A percentile compares a stretch with the other conserved stretches of the same genome.
Evolutionary conservation across 2,797 vertebrate genomes (phyloP).

Genomic region (Girardinus metallicus): DNA sequence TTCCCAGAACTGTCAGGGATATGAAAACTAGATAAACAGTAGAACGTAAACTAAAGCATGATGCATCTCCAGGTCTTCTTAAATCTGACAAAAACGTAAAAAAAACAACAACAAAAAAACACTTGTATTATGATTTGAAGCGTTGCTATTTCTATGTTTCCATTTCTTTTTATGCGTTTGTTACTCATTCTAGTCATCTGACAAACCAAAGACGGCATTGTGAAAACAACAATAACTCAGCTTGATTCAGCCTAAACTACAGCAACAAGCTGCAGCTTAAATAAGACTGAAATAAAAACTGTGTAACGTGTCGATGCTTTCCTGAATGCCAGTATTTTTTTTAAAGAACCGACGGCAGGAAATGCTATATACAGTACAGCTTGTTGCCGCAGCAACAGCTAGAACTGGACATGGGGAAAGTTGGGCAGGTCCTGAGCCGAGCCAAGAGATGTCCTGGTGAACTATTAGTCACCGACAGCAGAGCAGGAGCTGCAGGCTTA

Average conservation of each 20-base stretch:
- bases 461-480: slow-evolving; percentile 66
- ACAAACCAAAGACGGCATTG: not conserved
- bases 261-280: not conserved
- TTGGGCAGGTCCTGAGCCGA: slow-evolving; percentile 56
- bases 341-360: slow-evolving; percentile 43
- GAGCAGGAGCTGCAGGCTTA: slow-evolving; percentile 26
- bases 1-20: too few species aligned
- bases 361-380: slow-evolving; percentile 65
- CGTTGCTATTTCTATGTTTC: not conserved
- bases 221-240: not conserved
- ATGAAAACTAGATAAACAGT: not conserved
- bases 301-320: not conserved
- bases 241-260: not conserved
- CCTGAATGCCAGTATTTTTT: slow-evolving; percentile 2
- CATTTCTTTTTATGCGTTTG: not conserved
- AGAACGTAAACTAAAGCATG: not conserved
- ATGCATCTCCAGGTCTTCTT: not conserved
- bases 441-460: slow-evolving; percentile 54
- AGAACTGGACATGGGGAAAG: slow-evolving; percentile 68
- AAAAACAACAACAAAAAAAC: not conserved
- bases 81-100: not conserved
- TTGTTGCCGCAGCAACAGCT: slow-evolving; percentile 79
- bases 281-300: not conserved
- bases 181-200: not conserved
- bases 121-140: not conserved